Evolutionary conservation across 2,797 vertebrate species (phyloP), one percentile per base, ranked within the genome.

Genomic region (Anguilla pacifica): DNA sequence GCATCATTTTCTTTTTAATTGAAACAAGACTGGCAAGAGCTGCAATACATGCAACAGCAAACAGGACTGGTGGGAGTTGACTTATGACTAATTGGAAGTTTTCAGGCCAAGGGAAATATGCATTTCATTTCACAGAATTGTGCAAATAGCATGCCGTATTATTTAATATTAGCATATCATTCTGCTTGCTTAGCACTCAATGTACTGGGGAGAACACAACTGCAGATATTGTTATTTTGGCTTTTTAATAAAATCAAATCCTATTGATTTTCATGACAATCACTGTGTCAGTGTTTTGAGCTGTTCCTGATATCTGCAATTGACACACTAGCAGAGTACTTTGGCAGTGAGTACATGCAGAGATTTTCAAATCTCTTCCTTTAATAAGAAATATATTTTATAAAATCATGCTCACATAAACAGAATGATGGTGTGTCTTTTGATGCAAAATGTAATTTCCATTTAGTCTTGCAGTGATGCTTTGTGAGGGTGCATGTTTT

Each of bases 21-120:
- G 15, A 82, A 82, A 82, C 19, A 43, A 77, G 0, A 39, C 35
- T 4, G 39, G 31, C 49, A 59, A 35, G 46, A 19, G 39, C 51
- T 57, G 51, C 10, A 46, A 39, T 22, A 49, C 67, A 79, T 39
- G 77, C 74, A 7, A 59, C 51, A 46, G 19, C 17, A 81, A 81
- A 28, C 35, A 35, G 55, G 77, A 81, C 55, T 61, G 86, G 53
- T 86, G 74, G 86, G 86, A 81, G 74, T 39, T 28, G n/a, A 15
- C 7, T 46, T 31, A 86, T 86, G 86, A 86, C 86, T 86, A 81
- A 86, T 35, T 53, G 86, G 53, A 81, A 81, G 55, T 86, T 86
- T 86, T 59, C 86, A 3, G 53, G 25, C 31, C 51, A 15, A 39
- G 25, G 31, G 9, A 59, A 31, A 59, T 11, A 51, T 82, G n/a